Base-by-base conservation (phyloP, 2,797 vertebrate genomes). In the Phrynocephalus guinanensis region DNA sequence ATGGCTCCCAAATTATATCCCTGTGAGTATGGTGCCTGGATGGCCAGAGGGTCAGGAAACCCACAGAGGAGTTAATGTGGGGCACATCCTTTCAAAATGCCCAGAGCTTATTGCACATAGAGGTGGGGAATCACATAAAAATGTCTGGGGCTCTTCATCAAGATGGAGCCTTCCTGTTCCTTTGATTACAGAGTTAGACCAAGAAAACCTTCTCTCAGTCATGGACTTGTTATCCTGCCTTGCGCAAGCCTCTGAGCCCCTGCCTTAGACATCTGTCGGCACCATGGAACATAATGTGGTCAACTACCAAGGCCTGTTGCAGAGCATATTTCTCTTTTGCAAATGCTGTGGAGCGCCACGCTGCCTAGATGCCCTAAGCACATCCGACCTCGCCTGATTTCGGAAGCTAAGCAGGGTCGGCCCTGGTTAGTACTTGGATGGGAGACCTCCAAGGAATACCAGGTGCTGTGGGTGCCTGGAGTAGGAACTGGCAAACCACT, bases 1-100 rank as follows among this genome's bases (percentile, higher is more conserved):
- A 90, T 99, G 98, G 98, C 97, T 99, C 82, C 99, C 99, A 0
- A 98, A 95, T 92, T 99, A 98, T 94, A 98, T 98, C 91, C 99
- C 99, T 0, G 99, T 99, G 92, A 97, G 97, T 93, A 38, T 72
- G 18, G 26, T 50, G 11, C 8, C 11, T n/a, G 20, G 3, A 4
- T 24, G 6, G 5, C 50, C 48, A 20, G 9, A 13, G 18, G 15
- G 4, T 63, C 60, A 5, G 38, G 60, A 67, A 22, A 60, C 38
- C n/a, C 30, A 33, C 20, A 52, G 33, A 10, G 38, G 28, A 63
- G 16, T 63, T 20, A 16, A 13, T 56, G 52, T 28, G 48, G 28
- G 15, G 48, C 52, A n/a, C n/a, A 28, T 13, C 26, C 18, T 33
- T n/a, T 22, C 20, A 28, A 33, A 33, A 33, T 70, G 24, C 48